Conservation (phyloP, 2,797 vertebrate genomes). For the Phrynocephalus guinanensis region DNA sequence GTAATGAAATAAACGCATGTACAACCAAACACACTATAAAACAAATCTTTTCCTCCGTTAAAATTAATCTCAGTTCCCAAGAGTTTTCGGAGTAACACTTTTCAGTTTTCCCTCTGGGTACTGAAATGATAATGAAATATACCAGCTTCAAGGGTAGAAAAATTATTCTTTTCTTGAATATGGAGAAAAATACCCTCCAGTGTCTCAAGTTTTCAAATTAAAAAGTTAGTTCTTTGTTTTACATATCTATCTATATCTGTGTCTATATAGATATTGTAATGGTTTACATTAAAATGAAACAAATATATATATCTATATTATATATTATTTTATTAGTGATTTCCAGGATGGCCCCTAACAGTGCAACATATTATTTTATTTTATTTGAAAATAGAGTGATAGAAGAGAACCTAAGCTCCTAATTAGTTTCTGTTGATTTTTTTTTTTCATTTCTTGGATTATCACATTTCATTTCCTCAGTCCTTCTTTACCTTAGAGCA, state of each 20-base stretch:
- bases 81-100: conserved; percentile 30
- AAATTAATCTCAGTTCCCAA: conserved; percentile 17
- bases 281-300: background rate
- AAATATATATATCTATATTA: conserved; percentile 12
- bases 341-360: background rate
- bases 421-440: conserved; percentile 33
- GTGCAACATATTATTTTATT: conserved; percentile 23
- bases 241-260: background rate
- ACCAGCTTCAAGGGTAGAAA: background rate
- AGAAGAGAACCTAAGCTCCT: conserved; percentile 6
- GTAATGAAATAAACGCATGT: conserved; percentile 6
- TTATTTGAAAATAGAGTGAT: conserved; percentile 12
- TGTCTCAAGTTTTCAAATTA: conserved; percentile 33
- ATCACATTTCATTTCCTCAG: conserved; percentile 34
- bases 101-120: background rate
- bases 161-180: conserved; percentile 19
- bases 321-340: conserved; percentile 18
- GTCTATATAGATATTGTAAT: background rate
- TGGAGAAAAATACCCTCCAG: conserved; percentile 1
- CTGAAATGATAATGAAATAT: conserved; percentile 40
- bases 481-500: conserved; percentile 12
- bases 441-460: conserved; percentile 29
- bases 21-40: background rate
- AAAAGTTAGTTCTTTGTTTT: conserved; percentile 22
- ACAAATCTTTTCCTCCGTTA: background rate